Percentiles rank a stretch among this genome's conserved stretches.
These are phyloP conservation scores for Dendrolimus pini DNA, from an alignment of 2,888 invertebrate species.

Conservation along the genomic window DNA sequence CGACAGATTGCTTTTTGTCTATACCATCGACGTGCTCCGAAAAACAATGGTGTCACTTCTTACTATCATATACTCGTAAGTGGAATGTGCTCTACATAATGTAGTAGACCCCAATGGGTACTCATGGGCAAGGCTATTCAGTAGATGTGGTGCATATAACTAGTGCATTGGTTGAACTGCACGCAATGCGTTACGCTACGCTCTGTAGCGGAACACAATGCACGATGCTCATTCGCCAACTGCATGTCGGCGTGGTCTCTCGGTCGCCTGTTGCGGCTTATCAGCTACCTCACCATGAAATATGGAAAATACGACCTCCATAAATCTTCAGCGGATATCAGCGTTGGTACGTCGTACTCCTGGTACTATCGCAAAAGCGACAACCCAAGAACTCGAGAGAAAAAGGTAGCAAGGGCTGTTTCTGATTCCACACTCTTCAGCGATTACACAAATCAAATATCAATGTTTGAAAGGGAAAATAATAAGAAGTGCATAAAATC, in stretches of 20 bases:
- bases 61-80: conserved; percentile 37
- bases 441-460: conserved; percentile 68
- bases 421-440: conserved; percentile 72
- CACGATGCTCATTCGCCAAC: conserved; percentile 44
- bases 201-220: conserved; percentile 55
- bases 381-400: conserved; percentile 43
- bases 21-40: conserved; percentile 60
- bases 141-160: conserved; percentile 30
- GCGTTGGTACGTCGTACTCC: conserved; percentile 68
- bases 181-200: conserved; percentile 35
- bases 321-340: conserved; percentile 64
- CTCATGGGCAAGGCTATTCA: conserved; percentile 41
- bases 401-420: conserved; percentile 51
- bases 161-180: conserved; percentile 45
- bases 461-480: conserved; percentile 58
- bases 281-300: conserved; percentile 58
- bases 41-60: conserved; percentile 60
- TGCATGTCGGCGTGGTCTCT: conserved; percentile 48
- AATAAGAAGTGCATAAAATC: conserved; percentile 58
- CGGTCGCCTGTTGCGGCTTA: conserved; percentile 46
- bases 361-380: conserved; percentile 71
- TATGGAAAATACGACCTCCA: conserved; percentile 73
- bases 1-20: conserved; percentile 39
- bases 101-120: conserved; percentile 31
- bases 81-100: conserved; percentile 40